Conservation (phyloP, 2,888 invertebrate species). For the Pseudanteris insignis region DNA sequence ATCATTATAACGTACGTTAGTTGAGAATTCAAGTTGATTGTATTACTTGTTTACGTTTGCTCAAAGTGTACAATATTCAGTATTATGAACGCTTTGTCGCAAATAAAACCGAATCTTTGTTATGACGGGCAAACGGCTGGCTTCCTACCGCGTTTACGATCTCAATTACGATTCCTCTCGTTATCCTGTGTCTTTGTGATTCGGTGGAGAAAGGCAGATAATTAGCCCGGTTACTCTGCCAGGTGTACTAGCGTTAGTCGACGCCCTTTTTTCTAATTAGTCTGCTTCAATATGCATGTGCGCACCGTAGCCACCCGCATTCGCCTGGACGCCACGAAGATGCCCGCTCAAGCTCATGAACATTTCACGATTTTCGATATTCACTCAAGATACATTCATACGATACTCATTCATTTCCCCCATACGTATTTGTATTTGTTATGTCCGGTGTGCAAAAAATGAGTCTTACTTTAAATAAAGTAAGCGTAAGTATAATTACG, state of each 20-base stretch:
- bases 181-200: slow-evolving; percentile 34
- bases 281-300: slow-evolving; percentile 33
- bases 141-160: slow-evolving; percentile 20
- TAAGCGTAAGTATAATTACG: too few species aligned
- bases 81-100: slow-evolving; percentile 5
- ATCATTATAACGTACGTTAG: slow-evolving; percentile 5
- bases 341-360: too few species aligned
- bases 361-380: too few species aligned
- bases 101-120: slow-evolving; percentile 21
- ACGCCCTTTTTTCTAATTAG: slow-evolving; percentile 37
- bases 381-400: too few species aligned
- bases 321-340: too few species aligned
- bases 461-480: too few species aligned
- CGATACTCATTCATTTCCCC: too few species aligned
- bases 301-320: too few species aligned
- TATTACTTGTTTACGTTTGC: slow-evolving; percentile 8
- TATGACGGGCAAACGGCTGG: background rate
- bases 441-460: too few species aligned
- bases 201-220: slow-evolving; percentile 29
- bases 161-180: slow-evolving; percentile 32
- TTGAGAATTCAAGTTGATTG: background rate
- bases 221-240: slow-evolving; percentile 35
- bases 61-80: slow-evolving; percentile 1
- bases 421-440: too few species aligned
- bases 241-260: slow-evolving; percentile 8